Base-by-base conservation (phyloP, 2,113 vertebrate species). In the Hipposideros armiger region DNA sequence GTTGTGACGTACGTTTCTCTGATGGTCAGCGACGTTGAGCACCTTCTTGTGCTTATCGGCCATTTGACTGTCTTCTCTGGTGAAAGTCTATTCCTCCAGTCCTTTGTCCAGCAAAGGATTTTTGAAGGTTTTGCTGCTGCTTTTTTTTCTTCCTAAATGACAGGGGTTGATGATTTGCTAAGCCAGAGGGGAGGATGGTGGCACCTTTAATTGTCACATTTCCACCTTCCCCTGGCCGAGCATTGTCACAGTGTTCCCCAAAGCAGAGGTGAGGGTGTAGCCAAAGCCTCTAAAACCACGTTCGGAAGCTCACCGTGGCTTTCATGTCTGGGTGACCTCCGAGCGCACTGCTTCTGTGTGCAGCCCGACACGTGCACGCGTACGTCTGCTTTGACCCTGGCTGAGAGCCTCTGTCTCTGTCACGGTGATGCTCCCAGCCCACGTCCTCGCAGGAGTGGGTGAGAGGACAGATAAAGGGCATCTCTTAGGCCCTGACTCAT, bases 371-470 rank as follows among this genome's bases (percentile, higher is more conserved):
- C 45, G 69, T 13, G 69, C 45, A 0, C 81, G 0, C 5, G 7
- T 60, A 5, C 10, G 6, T 77, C 30, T 0, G 9, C 3, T 0
- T 5, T 3, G 30, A 26, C 66, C 67, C 69, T 11, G 32, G 9
- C 40, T 5, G 20, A 10, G n/a, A 0, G 69, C 26, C 28, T 13
- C 5, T 2, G 47, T n/a, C 76, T 52, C 2, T 45, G 72, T 58
- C 11, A 1, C 3, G 3, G 22, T 9, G 62, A 16, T 0, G 24
- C 9, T 17, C 28, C 36, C 64, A 2, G 40, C 83, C 62, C 19
- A 4, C 22, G 28, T 3, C 14, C 40, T 28, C 0, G 0, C 47
- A 52, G 56, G 40, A 28, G 42, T 1, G 32, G 45, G 7, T 3
- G 10, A 30, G 83, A 4, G 5, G 0, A 3, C 36, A 1, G 32